phyloP scores from a whole-genome alignment of 2,797 vertebrate species.

The Paedocypris micromegethes region DNA sequence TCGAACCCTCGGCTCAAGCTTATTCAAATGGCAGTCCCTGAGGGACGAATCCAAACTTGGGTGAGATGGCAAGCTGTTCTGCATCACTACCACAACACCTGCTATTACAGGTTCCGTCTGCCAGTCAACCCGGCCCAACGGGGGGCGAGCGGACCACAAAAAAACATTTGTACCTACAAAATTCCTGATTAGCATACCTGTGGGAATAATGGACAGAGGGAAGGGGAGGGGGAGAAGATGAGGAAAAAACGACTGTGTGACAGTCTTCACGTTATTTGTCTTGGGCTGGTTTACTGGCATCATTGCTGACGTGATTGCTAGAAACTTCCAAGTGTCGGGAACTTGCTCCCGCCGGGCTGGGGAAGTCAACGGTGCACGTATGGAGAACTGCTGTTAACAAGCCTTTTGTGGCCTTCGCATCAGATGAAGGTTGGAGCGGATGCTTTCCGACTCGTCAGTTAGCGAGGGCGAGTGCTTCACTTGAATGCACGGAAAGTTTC shows the following conservation, averaged over 20 bases:
- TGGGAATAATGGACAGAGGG: slow-evolving; percentile 47
- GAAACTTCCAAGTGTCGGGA: slow-evolving; percentile 33
- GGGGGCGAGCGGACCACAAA: slow-evolving; percentile 49
- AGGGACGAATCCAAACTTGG: slow-evolving; percentile 60
- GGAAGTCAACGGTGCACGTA: slow-evolving; percentile 36
- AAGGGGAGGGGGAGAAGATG: slow-evolving; percentile 33
- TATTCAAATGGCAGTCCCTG: slow-evolving; percentile 57
- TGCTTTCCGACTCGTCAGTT: slow-evolving; percentile 45
- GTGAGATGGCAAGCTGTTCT: slow-evolving; percentile 64
- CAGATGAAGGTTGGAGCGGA: slow-evolving; percentile 29
- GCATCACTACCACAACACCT: slow-evolving; percentile 62
- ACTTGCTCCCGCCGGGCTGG: slow-evolving; percentile 30
- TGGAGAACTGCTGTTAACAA: slow-evolving; percentile 44
- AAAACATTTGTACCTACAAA: slow-evolving; percentile 58
- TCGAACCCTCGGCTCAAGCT: slow-evolving; percentile 49
- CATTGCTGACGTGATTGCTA: slow-evolving; percentile 32
- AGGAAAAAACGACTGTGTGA: slow-evolving; percentile 19
- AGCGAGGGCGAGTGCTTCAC: slow-evolving; percentile 34
- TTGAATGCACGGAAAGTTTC: background rate
- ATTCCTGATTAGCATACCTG: slow-evolving; percentile 57
- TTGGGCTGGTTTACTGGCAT: background rate
- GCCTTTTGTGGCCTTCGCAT: slow-evolving; percentile 36
- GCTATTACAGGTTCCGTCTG: slow-evolving; percentile 64
- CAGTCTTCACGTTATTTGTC: slow-evolving; percentile 25
- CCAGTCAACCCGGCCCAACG: slow-evolving; percentile 57